Conservation (phyloP, 2,113 vertebrate species). For the Strix aluco region DNA sequence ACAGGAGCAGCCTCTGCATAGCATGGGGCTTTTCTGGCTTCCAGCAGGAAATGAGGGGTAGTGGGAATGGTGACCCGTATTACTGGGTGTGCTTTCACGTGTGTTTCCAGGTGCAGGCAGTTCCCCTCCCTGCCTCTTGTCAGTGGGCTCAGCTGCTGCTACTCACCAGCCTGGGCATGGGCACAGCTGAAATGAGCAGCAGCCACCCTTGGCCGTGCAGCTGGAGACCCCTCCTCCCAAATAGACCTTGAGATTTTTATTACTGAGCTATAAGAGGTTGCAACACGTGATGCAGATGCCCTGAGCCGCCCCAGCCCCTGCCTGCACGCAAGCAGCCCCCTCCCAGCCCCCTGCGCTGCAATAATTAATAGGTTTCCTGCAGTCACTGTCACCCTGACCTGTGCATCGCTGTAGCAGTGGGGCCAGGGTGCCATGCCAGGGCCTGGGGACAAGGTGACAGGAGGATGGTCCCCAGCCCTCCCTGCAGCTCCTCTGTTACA, state of each 20-base stretch:
- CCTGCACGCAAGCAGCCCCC: not conserved
- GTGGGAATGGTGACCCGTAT: accelerated
- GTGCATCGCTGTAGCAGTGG: not conserved
- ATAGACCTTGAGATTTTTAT: not conserved
- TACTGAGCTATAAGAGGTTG: not conserved
- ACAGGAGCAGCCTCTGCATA: accelerated
- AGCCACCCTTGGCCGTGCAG: not conserved
- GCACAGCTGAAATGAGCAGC: accelerated
- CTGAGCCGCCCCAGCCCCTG: not conserved
- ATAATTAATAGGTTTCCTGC: not conserved
- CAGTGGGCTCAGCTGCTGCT: not conserved
- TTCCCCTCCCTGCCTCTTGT: not conserved
- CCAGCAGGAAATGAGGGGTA: not conserved
- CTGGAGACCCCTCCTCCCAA: not conserved
- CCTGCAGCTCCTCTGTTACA: not conserved
- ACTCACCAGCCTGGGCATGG: accelerated
- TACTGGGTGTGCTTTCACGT: not conserved
- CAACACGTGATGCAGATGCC: accelerated
- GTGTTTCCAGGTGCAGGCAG: not conserved
- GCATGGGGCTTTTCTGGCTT: not conserved
- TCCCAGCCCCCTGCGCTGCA: not conserved
- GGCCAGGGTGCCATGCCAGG: not conserved
- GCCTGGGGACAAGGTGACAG: not conserved
- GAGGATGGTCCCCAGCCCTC: not conserved
- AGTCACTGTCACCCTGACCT: not conserved